phyloP scores from a whole-genome alignment of 2,113 vertebrate genomes.

The Brachypodius melanocephalos region DNA sequence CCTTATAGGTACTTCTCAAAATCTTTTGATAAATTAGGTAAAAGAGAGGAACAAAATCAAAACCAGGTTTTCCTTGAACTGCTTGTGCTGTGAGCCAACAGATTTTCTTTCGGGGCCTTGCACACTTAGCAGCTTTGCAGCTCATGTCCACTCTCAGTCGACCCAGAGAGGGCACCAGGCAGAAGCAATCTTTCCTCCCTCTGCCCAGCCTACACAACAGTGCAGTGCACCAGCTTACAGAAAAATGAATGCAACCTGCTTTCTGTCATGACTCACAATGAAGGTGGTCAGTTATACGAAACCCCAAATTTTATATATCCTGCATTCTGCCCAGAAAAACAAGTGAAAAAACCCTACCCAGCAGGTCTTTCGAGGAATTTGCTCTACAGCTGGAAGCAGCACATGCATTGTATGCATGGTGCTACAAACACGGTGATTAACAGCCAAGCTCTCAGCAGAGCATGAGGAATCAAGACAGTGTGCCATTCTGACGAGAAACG shows the following conservation, averaged over 20 bases:
- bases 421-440: background rate
- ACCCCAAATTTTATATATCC: background rate
- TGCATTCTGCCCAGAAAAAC: background rate
- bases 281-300: background rate
- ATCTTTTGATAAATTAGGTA: background rate
- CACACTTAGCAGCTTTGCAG: background rate
- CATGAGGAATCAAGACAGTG: background rate
- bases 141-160: background rate
- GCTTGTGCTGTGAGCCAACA: background rate
- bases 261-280: background rate
- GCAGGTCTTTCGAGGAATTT: background rate
- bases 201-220: background rate
- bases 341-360: accelerated
- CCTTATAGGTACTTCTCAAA: background rate
- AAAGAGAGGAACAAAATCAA: background rate
- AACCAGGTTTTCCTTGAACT: background rate
- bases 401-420: accelerated
- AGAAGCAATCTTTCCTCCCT: background rate
- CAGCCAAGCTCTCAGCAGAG: background rate
- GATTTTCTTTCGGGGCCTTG: background rate
- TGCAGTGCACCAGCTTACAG: accelerated
- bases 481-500: background rate
- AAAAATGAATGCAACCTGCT: background rate
- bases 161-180: background rate
- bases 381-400: background rate